These are phyloP conservation scores for Dryomyza anilis DNA, from an alignment of 2,888 invertebrate species.

Conservation along the genomic window DNA sequence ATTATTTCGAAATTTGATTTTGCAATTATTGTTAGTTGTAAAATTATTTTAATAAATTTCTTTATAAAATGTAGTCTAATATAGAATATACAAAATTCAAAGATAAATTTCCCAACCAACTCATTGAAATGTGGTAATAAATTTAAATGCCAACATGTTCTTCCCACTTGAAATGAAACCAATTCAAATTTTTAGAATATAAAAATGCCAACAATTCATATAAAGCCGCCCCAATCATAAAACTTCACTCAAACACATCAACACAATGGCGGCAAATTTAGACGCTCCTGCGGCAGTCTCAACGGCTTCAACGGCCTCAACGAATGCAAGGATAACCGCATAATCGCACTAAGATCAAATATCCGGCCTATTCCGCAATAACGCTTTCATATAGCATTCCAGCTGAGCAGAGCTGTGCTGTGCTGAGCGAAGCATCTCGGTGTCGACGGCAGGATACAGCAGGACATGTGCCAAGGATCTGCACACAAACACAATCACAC, in stretches of 20 bases:
- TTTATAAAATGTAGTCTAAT: too few species aligned
- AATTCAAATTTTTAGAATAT: slow-evolving; percentile 15
- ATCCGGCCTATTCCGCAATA: slow-evolving; percentile 21
- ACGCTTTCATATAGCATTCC: slow-evolving; percentile 9
- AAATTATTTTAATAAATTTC: too few species aligned
- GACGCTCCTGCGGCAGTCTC: too few species aligned
- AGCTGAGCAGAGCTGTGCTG: background rate
- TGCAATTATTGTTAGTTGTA: background rate
- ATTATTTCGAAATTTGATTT: background rate
- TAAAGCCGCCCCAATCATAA: slow-evolving; percentile 2
- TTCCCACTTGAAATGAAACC: slow-evolving; percentile 10
- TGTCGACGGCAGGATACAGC: slow-evolving; percentile 12
- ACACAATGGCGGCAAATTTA: slow-evolving; percentile 9
- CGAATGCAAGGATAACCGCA: background rate
- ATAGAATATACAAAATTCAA: too few species aligned
- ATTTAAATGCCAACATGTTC: background rate
- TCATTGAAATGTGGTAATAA: too few species aligned
- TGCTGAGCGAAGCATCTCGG: too few species aligned
- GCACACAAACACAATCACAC: background rate
- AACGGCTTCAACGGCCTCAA: too few species aligned
- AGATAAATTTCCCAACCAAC: too few species aligned
- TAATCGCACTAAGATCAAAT: slow-evolving; percentile 17
- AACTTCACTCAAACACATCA: background rate
- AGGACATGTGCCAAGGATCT: too few species aligned
- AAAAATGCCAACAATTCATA: slow-evolving; percentile 1